Conservation (phyloP, 2,113 vertebrate genomes). For the Corynorhinus townsendii region DNA sequence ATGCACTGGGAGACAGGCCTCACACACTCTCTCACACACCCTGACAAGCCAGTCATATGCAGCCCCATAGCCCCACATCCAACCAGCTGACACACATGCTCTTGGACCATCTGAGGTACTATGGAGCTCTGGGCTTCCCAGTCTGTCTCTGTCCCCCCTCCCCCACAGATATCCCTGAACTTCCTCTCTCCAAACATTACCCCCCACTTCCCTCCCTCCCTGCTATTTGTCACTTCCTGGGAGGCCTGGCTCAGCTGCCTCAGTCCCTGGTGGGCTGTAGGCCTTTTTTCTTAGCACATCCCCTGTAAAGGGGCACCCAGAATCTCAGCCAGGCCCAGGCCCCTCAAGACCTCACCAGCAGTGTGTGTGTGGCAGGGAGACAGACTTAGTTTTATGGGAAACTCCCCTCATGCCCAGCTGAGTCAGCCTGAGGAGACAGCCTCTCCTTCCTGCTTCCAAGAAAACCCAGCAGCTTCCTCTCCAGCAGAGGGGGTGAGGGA, state of each 20-base stretch:
- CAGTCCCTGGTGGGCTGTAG: not conserved
- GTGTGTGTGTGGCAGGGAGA: not conserved
- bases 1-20: not conserved
- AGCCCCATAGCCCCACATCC: not conserved
- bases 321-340: not conserved
- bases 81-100: not conserved
- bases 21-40: not conserved
- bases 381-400: conserved; percentile 23
- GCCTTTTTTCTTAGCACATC: not conserved
- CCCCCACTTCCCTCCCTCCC: not conserved
- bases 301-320: not conserved
- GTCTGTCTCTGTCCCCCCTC: not conserved
- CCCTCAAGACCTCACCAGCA: not conserved
- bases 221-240: conserved; percentile 45
- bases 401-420: conserved; percentile 41
- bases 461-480: conserved; percentile 50
- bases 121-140: not conserved
- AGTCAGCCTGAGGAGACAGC: conserved; percentile 44
- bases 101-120: not conserved
- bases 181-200: conserved; percentile 47
- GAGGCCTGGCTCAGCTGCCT: not conserved
- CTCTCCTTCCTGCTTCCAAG: conserved; percentile 59
- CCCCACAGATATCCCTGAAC: conserved; percentile 4
- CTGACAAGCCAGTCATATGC: not conserved
- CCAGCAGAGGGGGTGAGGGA: conserved; percentile 1